Evolutionary conservation across 2,113 vertebrate species (phyloP).

Genomic region (Gracilinanus agilis): DNA sequence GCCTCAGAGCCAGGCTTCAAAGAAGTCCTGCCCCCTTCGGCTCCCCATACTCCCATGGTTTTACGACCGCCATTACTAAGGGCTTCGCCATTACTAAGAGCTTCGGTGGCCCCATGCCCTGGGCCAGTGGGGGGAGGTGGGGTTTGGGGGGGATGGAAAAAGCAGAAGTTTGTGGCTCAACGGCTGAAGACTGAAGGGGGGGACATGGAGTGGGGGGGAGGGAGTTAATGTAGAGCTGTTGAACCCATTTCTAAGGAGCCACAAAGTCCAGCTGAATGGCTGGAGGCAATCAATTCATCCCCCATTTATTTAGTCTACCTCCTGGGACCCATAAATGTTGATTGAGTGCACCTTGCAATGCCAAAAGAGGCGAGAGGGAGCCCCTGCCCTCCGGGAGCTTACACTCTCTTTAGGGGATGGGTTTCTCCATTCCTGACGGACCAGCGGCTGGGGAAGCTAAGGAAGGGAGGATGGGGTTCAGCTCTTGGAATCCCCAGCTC

Average conservation of each 20-base stretch:
- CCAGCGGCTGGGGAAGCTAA: no score
- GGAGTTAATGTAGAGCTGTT: neutral
- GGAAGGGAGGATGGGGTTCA: neutral
- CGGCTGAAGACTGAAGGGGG: neutral
- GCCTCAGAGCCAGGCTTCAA: neutral
- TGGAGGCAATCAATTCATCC: no score
- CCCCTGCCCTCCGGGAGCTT: neutral
- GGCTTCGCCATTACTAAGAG: neutral
- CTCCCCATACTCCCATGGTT: neutral
- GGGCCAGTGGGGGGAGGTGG: neutral
- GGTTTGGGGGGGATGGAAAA: neutral
- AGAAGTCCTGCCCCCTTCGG: conserved; percentile 19
- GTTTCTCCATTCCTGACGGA: neutral
- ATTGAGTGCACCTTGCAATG: neutral
- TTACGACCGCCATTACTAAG: neutral
- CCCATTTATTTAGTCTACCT: no score
- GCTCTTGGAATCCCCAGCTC: no score
- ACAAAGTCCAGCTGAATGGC: neutral
- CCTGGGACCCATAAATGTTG: no score
- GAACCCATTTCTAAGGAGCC: neutral
- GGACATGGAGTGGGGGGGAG: neutral
- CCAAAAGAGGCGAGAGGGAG: neutral
- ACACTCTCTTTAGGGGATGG: neutral
- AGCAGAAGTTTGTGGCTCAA: conserved; percentile 74
- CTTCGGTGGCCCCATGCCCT: neutral